A percentile compares a stretch with the other conserved stretches of the same genome.
These are phyloP conservation scores for Peromyscus californicus DNA, from an alignment of 2,113 vertebrate genomes.

Conservation along the genomic window DNA sequence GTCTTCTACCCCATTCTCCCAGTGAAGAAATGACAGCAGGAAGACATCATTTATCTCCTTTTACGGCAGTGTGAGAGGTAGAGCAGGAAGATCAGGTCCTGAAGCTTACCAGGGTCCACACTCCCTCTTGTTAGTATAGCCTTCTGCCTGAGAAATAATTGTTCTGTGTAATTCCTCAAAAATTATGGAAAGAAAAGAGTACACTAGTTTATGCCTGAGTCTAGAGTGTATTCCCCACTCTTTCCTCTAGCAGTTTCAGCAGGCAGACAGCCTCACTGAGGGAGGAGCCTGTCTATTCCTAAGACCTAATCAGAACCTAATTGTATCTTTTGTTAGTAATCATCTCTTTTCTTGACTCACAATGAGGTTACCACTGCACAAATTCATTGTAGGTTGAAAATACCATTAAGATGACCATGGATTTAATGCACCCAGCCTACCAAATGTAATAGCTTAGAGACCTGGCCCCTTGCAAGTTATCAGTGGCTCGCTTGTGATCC, in stretches of 20 bases:
- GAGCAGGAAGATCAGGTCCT: neutral
- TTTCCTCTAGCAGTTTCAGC: neutral
- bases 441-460: neutral
- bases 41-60: neutral
- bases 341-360: neutral
- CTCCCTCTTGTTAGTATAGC: neutral
- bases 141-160: neutral
- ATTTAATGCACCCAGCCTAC: neutral
- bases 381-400: neutral
- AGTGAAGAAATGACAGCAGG: neutral
- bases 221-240: rapidly evolving
- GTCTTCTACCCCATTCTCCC: neutral
- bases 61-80: neutral
- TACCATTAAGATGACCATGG: neutral
- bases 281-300: neutral
- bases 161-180: neutral
- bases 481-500: neutral
- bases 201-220: no score
- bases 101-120: neutral
- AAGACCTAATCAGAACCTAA: neutral
- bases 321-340: neutral
- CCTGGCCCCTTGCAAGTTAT: neutral
- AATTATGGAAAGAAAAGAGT: neutral
- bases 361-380: neutral
- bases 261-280: neutral